A percentile compares a stretch with the other conserved stretches of the same genome.
Conservation (phyloP, 2,113 vertebrate species). For the Forbesichthys papilliferus region DNA sequence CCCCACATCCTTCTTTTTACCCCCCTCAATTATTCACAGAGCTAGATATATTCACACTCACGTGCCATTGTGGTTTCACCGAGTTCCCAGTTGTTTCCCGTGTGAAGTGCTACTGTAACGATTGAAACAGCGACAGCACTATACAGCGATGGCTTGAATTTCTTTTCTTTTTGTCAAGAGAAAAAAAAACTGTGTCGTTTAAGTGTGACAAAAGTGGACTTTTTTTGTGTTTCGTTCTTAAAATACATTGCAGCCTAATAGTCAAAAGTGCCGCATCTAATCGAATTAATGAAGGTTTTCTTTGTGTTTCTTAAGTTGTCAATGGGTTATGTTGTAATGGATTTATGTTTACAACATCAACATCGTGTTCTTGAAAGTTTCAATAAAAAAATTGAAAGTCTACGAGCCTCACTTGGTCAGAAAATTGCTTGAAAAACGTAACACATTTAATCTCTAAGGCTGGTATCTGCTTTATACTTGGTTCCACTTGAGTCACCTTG, state of each 20-base stretch:
- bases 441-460: neutral
- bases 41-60: conserved; percentile 67
- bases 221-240: conserved; percentile 50
- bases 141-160: conserved; percentile 79
- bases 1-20: conserved; percentile 2
- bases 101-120: conserved; percentile 78
- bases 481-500: neutral
- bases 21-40: conserved; percentile 57
- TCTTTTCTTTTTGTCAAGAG: conserved; percentile 57
- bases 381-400: conserved; percentile 81
- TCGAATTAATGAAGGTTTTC: conserved; percentile 84
- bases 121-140: conserved; percentile 75
- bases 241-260: conserved; percentile 76
- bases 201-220: conserved; percentile 67
- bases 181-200: conserved; percentile 53
- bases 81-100: conserved; percentile 64
- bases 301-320: conserved; percentile 89
- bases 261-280: conserved; percentile 71
- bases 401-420: neutral
- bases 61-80: conserved; percentile 78
- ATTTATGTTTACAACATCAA: conserved; percentile 76
- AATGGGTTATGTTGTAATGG: conserved; percentile 81
- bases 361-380: conserved; percentile 88
- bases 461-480: neutral
- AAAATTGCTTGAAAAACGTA: neutral